phyloP scores from a whole-genome alignment of 2,888 invertebrate genomes.

The Exephanes ischioxanthus region DNA sequence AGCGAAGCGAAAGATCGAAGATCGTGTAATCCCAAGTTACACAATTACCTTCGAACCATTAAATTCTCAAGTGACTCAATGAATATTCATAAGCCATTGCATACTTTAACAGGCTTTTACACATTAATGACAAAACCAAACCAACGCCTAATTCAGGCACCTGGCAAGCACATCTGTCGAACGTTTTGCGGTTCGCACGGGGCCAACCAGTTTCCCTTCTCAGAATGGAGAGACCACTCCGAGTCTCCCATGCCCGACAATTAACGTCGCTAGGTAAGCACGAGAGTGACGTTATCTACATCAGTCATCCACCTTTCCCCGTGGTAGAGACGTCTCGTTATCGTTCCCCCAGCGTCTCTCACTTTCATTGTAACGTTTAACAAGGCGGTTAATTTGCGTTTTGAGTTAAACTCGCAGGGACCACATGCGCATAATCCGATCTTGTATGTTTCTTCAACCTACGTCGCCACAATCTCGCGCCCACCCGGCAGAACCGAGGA shows the following conservation, averaged over 20 bases:
- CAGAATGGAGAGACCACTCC: background rate
- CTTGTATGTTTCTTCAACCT: slow-evolving; percentile 41
- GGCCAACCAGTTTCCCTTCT: background rate
- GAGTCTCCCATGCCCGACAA: background rate
- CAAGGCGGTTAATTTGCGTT: slow-evolving; percentile 20
- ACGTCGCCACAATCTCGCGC: slow-evolving; percentile 11
- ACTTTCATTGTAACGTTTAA: slow-evolving; percentile 43
- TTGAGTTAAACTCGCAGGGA: slow-evolving; percentile 5
- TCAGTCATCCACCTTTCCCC: background rate
- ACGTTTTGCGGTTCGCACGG: slow-evolving; percentile 62
- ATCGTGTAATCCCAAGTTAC: too few relatives aligned
- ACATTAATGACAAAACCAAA: background rate
- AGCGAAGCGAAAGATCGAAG: too few relatives aligned
- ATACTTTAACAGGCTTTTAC: background rate
- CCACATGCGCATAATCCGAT: slow-evolving; percentile 28
- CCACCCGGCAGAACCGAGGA: slow-evolving; percentile 42
- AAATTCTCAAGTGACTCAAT: background rate
- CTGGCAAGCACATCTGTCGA: slow-evolving; percentile 56
- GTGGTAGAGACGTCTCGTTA: slow-evolving; percentile 13
- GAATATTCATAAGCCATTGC: too few relatives aligned
- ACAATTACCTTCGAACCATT: background rate
- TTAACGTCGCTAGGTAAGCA: slow-evolving; percentile 30
- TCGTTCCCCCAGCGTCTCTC: background rate
- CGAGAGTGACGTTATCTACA: slow-evolving; percentile 50
- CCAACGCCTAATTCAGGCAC: slow-evolving; percentile 55